Base-by-base conservation (phyloP, 2,113 vertebrate species). In the Phylloscopus trochilus region DNA sequence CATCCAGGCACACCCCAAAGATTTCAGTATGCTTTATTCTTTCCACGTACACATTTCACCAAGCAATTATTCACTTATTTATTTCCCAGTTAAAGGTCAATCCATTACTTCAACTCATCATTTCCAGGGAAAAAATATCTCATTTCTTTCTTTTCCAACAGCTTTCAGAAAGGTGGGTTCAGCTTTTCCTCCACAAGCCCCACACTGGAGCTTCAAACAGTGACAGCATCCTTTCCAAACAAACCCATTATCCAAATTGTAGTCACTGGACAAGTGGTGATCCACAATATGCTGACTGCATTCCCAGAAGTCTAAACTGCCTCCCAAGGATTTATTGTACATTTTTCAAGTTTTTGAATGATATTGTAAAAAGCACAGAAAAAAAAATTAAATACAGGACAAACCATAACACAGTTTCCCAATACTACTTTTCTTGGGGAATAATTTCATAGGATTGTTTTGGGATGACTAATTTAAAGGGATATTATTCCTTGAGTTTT, bases 31-130 rank as follows among this genome's bases (percentile, higher is more conserved):
- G 56, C 56, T 88, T 74, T 94, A 90, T 77, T 88, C 41, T 94
- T 89, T 84, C 76, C 56, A 78, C 2, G 4, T 46, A 52, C 15
- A 21, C 37, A 74, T 94, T 91, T 83, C 56, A 37, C 56, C 24
- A 67, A 77, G 68, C n/a, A 67, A 89, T 93, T 92, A 88, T 72
- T 92, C 85, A 80, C 37, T 90, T 94, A 85, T 85, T 94, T 94
- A 76, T 91, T 97, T 88, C 66, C 27, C 43, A 55, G 47, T 62
- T 92, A 83, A 81, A 92, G 88, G 44, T 90, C 75, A 93, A 60
- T 64, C 60, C 76, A 75, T 90, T 87, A 56, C 52, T 77, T 52
- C 43, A 63, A 24, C 49, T 83, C 72, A 77, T 87, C 52, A 67
- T 56, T 90, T 86, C 52, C 52, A 52, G 39, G 53, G 10, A 11